Evolutionary conservation across 2,888 invertebrate genomes (phyloP).

Genomic region (Idaea dimidiata): DNA sequence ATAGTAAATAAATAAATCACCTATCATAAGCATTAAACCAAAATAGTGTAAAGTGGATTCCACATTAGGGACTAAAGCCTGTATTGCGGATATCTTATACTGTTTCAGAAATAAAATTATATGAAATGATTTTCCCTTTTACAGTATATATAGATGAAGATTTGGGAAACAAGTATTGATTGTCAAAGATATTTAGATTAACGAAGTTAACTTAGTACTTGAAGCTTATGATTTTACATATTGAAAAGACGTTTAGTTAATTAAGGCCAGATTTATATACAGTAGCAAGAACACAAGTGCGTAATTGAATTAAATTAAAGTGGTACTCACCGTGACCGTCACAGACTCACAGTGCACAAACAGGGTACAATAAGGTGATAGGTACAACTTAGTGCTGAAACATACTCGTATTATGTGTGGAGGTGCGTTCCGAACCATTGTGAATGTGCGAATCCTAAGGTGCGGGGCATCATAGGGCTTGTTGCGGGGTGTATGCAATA

Average conservation of each 20-base stretch:
- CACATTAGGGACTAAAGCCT: too few species aligned
- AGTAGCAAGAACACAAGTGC: slow-evolving; percentile 23
- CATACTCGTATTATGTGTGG: slow-evolving; percentile 30
- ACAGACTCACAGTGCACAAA: slow-evolving; percentile 36
- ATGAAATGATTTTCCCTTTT: too few species aligned
- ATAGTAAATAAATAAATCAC: too few species aligned
- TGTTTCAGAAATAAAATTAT: too few species aligned
- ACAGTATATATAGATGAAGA: too few species aligned
- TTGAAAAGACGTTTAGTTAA: neutral
- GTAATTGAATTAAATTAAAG: slow-evolving; percentile 26
- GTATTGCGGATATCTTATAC: too few species aligned
- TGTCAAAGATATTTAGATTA: too few species aligned
- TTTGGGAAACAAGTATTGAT: too few species aligned
- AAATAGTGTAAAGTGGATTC: too few species aligned
- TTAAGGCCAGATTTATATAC: neutral
- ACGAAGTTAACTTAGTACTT: neutral
- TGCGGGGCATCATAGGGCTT: neutral
- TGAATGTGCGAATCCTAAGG: slow-evolving; percentile 20
- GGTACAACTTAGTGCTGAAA: slow-evolving; percentile 42
- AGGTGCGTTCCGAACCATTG: slow-evolving; percentile 39
- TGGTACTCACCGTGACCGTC: slow-evolving; percentile 46
- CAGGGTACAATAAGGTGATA: slow-evolving; percentile 25
- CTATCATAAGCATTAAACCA: too few species aligned
- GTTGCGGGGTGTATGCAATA: neutral
- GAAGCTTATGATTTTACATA: neutral